Evolutionary conservation across 64 coral and sea anemone genomes (phyloP).

Genomic region (Actinia equina): DNA sequence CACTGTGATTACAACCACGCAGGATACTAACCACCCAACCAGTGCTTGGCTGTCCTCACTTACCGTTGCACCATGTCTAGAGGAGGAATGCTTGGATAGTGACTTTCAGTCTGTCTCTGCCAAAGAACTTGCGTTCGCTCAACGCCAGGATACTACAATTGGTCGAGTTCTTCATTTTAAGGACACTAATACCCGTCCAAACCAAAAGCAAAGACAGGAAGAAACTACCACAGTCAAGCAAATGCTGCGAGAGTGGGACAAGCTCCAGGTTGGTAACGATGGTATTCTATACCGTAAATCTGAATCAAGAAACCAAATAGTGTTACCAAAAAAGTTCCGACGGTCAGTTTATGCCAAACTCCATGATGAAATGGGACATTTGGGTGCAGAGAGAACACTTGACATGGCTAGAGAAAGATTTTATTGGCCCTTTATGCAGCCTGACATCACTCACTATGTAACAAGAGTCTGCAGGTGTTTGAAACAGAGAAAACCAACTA

Average conservation of each 20-base stretch:
- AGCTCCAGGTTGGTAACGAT: conserved; percentile 24
- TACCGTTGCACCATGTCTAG: neutral
- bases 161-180: conserved; percentile 16
- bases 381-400: conserved; percentile 13
- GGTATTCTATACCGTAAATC: neutral
- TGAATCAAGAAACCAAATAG: conserved; percentile 3
- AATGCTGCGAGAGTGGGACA: conserved; percentile 26
- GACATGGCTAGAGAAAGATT: conserved; percentile 16
- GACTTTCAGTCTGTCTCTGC: conserved; percentile 3
- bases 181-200: neutral
- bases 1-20: neutral
- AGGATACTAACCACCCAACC: neutral
- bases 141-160: neutral
- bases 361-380: conserved; percentile 46
- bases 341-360: conserved; percentile 4
- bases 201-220: neutral
- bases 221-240: neutral
- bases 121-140: neutral
- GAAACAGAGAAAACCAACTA: conserved; percentile 11
- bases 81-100: neutral
- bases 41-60: conserved; percentile 1
- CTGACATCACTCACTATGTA: conserved; percentile 31
- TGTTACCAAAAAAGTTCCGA: conserved; percentile 18
- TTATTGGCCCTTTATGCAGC: conserved; percentile 33
- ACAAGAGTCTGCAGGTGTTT: neutral